Base-by-base conservation (phyloP, 92 coral and sea anemone genomes). In the Parazoanthus atlanticus region DNA sequence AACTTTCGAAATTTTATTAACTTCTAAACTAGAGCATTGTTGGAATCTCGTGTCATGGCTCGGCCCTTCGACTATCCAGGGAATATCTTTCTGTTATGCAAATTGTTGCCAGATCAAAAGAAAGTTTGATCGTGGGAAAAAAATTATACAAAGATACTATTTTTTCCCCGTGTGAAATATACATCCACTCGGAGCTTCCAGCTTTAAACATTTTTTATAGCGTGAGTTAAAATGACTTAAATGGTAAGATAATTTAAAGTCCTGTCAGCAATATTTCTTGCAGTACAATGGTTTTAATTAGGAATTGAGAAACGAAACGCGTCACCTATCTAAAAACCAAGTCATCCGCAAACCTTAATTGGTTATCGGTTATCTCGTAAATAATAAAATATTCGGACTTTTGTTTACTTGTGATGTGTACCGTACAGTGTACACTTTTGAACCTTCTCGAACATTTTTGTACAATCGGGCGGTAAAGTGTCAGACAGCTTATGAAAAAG, bases 71-170 rank as follows among this genome's bases (percentile, higher is more conserved):
- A 75, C 36, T 36, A 23, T 19, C 79, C 79, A n/a, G 79, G 52
- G 79, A 75, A 36, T 75, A 75, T 75, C 34, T 36, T 75, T 29
- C 78, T 74, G 41, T 33, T 74, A 74, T 74, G n/a, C 40, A 75
- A 10, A 75, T 33, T 21, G 5, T 16, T 31, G 21, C 56, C 56
- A 4, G 13, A 49, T 8, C 33, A 2, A 25, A 75, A 75, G 79
- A 8, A 23, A 75, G 43, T 17, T 75, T 75, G 79, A 75, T 75
- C 52, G 79, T 75, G 79, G 79, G 79, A 75, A 75, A 75, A 16
- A 6, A 17, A 46, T 33, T 70, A 34, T 61, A 61, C 26, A 61
- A 23, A 61, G 69, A 23, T 61, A 23, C 16, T 25, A 0, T 61
- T 61, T 23, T 61, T 61, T 61, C 10, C 69, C 69, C 3, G 69